Percentiles rank a stretch among this genome's conserved stretches.
Conservation (phyloP, 2,888 invertebrate species). For the Empis stercorea region DNA sequence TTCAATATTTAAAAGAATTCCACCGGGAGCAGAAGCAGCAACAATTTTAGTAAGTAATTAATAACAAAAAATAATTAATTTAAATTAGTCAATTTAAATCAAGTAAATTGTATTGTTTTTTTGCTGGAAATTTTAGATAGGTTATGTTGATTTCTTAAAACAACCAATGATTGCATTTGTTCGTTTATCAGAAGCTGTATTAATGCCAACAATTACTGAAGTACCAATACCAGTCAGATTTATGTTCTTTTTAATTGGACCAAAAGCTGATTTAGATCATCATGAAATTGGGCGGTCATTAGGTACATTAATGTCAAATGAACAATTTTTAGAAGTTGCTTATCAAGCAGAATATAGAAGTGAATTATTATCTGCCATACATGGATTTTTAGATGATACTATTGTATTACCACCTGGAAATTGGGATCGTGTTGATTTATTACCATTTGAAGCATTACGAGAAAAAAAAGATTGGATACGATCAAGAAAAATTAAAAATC, state of each 20-base stretch:
- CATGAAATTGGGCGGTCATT: slow-evolving; percentile 87
- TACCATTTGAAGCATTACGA: slow-evolving; percentile 72
- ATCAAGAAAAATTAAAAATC: slow-evolving; percentile 52
- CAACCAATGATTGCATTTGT: slow-evolving; percentile 82
- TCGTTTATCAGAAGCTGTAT: slow-evolving; percentile 61
- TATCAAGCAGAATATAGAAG: slow-evolving; percentile 69
- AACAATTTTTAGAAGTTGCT: slow-evolving; percentile 69
- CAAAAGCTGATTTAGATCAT: slow-evolving; percentile 66
- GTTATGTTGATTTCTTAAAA: slow-evolving; percentile 69
- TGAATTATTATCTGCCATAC: slow-evolving; percentile 73
- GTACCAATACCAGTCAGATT: slow-evolving; percentile 78
- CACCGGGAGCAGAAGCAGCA: slow-evolving; percentile 70
- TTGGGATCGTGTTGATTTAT: slow-evolving; percentile 74
- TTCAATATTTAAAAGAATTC: slow-evolving; percentile 68
- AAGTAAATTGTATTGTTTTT: neutral
- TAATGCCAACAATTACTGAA: slow-evolving; percentile 68
- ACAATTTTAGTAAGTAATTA: slow-evolving; percentile 61
- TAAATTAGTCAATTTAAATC: too few relatives aligned
- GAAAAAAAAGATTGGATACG: slow-evolving; percentile 66
- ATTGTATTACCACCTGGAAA: slow-evolving; percentile 88
- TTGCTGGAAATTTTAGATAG: slow-evolving; percentile 35
- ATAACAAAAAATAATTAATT: too few relatives aligned
- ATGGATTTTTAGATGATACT: slow-evolving; percentile 83
- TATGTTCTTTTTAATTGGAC: slow-evolving; percentile 76
- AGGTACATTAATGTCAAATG: slow-evolving; percentile 83